Percentiles rank a stretch among this genome's conserved stretches.
phyloP scores from a whole-genome alignment of 1,140 invertebrate genomes.

The Drosophila willistoni region DNA sequence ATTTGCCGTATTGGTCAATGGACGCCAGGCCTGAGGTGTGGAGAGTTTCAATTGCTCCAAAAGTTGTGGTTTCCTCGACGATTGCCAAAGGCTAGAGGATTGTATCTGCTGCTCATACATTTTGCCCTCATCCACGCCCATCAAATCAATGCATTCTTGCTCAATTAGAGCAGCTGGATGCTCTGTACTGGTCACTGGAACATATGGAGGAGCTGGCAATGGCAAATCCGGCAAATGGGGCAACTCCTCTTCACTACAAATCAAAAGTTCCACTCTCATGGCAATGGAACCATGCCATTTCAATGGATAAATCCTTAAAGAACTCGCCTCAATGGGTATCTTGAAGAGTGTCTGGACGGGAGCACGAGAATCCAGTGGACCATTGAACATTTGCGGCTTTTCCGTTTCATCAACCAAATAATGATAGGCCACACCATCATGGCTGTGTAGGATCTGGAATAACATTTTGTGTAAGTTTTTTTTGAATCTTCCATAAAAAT shows the following conservation, averaged over 20 bases:
- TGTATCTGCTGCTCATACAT: slow-evolving; percentile 86
- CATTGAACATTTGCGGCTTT: slow-evolving; percentile 87
- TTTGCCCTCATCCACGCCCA: slow-evolving; percentile 86
- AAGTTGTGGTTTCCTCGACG: slow-evolving; percentile 51
- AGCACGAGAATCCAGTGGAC: slow-evolving; percentile 86
- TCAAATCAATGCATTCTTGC: slow-evolving; percentile 85
- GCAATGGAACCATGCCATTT: slow-evolving; percentile 91
- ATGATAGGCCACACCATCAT: slow-evolving; percentile 86
- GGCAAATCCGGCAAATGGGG: not conserved
- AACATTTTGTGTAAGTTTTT: not conserved
- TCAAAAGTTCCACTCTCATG: slow-evolving; percentile 89
- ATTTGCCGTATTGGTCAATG: slow-evolving; percentile 86
- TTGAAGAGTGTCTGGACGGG: slow-evolving; percentile 87
- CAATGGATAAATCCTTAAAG: slow-evolving; percentile 88
- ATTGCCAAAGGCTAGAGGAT: slow-evolving; percentile 70
- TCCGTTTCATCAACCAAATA: slow-evolving; percentile 83
- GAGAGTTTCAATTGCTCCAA: slow-evolving; percentile 83
- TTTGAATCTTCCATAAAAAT: not conserved
- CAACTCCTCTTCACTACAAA: slow-evolving; percentile 84
- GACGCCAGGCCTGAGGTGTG: slow-evolving; percentile 85
- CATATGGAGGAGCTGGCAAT: not conserved
- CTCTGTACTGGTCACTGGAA: slow-evolving; percentile 52
- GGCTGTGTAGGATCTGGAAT: slow-evolving; percentile 86
- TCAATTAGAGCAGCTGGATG: slow-evolving; percentile 37
- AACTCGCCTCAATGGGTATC: slow-evolving; percentile 88